Evolutionary conservation across 2,888 invertebrate species (phyloP).

Genomic region (Tachystola acroxantha): DNA sequence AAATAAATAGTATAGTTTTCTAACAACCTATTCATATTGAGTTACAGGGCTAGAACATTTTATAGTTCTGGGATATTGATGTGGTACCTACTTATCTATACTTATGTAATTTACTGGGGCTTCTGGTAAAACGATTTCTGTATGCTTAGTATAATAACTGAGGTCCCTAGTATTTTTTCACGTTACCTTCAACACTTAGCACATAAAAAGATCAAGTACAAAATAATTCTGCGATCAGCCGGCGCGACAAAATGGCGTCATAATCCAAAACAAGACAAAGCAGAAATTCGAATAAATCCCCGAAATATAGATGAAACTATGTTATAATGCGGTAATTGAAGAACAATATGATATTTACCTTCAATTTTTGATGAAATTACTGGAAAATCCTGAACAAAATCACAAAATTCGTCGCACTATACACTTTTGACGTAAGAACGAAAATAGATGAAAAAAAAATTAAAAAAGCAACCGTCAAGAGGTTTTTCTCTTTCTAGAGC

Average conservation of each 20-base stretch:
- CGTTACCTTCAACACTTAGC: conserved; percentile 33
- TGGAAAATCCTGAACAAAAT: conserved; percentile 45
- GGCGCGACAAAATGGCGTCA: conserved; percentile 79
- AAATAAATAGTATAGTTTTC: no score
- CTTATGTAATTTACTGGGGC: conserved; percentile 11
- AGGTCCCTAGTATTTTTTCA: no score
- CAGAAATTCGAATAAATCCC: conserved; percentile 19
- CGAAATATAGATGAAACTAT: conserved; percentile 1
- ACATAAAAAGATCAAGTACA: conserved; percentile 33
- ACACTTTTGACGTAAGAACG: conserved; percentile 67
- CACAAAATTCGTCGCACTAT: conserved; percentile 51
- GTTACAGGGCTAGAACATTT: no score
- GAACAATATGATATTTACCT: conserved; percentile 36
- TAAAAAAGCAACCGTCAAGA: no score
- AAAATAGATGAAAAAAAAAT: conserved; percentile 25
- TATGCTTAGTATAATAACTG: no score
- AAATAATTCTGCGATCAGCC: conserved; percentile 69
- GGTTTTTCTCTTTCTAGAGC: no score
- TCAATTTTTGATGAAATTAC: conserved; percentile 43
- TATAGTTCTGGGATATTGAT: no score
- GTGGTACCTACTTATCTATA: no score
- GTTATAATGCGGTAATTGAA: conserved; percentile 4
- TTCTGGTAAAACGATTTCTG: no score
- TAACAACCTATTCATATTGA: no score
- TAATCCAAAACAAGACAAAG: conserved; percentile 62